Evolutionary conservation across 2,113 vertebrate genomes (phyloP), one percentile per base, ranked within the genome.

Genomic region (Myxocyprinus asiaticus): DNA sequence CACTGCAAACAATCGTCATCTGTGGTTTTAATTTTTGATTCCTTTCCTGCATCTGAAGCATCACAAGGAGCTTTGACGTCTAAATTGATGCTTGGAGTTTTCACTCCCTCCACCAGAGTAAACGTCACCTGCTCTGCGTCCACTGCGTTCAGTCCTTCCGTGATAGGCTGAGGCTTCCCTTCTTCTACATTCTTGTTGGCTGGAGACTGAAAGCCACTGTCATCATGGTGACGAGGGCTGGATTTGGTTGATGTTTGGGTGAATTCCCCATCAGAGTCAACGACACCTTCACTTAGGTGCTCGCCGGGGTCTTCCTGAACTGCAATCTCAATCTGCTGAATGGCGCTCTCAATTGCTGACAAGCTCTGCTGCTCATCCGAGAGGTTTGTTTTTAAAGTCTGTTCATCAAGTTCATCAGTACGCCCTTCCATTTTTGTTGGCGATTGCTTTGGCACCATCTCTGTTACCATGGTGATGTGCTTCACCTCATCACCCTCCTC

Each of bases 151-250:
- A 33, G 22, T 33, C 22, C 22, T 1, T 33, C 22, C 22, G 22
- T 80, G 0, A 90, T 78, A 48, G 87, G 58, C 3, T 73, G 55
- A 51, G 75, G 42, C 0, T 82, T 4, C 0, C 0, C 64, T n/a
- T 82, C 87, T 9, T 90, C 84, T 0, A 74, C 72, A 7, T 81
- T 87, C 0, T 85, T 80, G 0, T 45, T 78, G 7, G 87, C 81
- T 0, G 83, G 86, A 0, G 90, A 90, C 22, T 86, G 92, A 15
- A 80, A 86, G 5, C 90, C 86, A 5, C 63, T 91, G 77, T 90
- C 87, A 0, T 84, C 12, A 0, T 48, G 78, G 0, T 82, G 77
- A 47, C 22, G 43, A 12, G 81, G 77, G 73, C 82, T 68, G 22
- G 80, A 88, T 79, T 87, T 81, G 0, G 65, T 33, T 44, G 63